Percentiles rank a stretch among this genome's conserved stretches.
phyloP scores from a whole-genome alignment of 1,140 invertebrate genomes.

The Monochamus saltuarius region DNA sequence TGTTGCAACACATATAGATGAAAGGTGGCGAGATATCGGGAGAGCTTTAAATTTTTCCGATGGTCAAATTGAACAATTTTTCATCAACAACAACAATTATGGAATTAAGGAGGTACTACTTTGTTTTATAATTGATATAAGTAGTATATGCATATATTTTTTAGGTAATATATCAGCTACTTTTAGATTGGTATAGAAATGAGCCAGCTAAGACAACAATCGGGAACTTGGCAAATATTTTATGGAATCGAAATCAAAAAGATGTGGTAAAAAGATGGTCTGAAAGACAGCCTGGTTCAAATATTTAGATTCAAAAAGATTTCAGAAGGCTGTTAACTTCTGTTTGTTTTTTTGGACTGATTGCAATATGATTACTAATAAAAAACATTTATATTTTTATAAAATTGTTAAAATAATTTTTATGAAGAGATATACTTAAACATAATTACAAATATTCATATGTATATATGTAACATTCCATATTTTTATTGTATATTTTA shows the following conservation, averaged over 20 bases:
- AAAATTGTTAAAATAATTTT: too few relatives aligned
- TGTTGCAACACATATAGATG: slow-evolving; percentile 16
- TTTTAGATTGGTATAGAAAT: slow-evolving; percentile 18
- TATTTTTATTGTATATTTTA: too few relatives aligned
- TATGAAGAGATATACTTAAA: too few relatives aligned
- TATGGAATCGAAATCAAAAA: slow-evolving; percentile 19
- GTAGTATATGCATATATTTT: not conserved
- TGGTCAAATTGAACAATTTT: slow-evolving; percentile 17
- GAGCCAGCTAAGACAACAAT: slow-evolving; percentile 5
- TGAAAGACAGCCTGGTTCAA: too few relatives aligned
- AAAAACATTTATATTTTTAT: too few relatives aligned
- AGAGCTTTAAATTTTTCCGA: slow-evolving; percentile 8
- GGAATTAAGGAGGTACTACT: slow-evolving; percentile 16
- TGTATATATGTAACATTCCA: too few relatives aligned
- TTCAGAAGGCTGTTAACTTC: too few relatives aligned
- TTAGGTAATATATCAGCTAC: slow-evolving; percentile 17
- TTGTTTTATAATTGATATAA: not conserved
- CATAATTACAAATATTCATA: too few relatives aligned
- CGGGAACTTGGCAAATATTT: slow-evolving; percentile 13
- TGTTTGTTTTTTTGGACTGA: too few relatives aligned
- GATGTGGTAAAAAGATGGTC: slow-evolving; percentile 16
- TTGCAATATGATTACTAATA: too few relatives aligned
- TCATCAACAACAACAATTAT: slow-evolving; percentile 4
- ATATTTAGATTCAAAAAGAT: too few relatives aligned
- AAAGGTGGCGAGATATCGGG: slow-evolving; percentile 11